Evolutionary conservation across 2,113 vertebrate species (phyloP), one percentile per base, ranked within the genome.

Genomic region (Corapipo altera): DNA sequence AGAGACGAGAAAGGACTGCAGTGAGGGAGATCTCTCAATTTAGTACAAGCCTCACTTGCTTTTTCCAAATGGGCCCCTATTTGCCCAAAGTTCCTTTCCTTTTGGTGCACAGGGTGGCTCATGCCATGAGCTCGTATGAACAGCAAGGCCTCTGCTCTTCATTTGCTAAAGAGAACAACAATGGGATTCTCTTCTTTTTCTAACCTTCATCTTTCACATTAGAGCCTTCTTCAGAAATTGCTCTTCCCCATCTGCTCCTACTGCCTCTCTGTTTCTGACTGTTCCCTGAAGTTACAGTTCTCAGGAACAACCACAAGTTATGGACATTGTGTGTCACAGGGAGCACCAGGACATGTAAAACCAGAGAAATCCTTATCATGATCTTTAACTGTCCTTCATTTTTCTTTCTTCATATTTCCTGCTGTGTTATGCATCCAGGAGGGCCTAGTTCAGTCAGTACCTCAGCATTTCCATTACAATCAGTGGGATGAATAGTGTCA

Each of bases 321-420:
- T 21, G 33, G 74, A 26, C 0, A 2, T 23, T 8, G 7, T 35
- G 33, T 15, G 5, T 70, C 75, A 48, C 1, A 0, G 33, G 35
- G 58, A 79, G 32, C 55, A 33, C 51, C 8, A 15, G 37, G 28
- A 19, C 17, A 46, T 12, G 11, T 20, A 22, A 55, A 81, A 51
- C 22, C 16, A 71, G 52, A 48, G 39, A 86, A 71, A 71, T 1
- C 5, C 8, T 0, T 27, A 9, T 12, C 0, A 0, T 66, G 41
- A 27, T 54, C 67, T 54, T 79, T 30, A 33, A 4, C 30, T 90
- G 19, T 35, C 24, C 26, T 57, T 49, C 27, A 12, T 72, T 93
- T 41, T 82, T 17, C 22, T 64, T 71, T 76, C 70, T 43, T 73
- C 27, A 1, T 59, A 12, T 46, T 48, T 83, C 54, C 28, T 9